These are phyloP conservation scores for Lordiphosa fenestrarum DNA, from an alignment of 2,888 invertebrate species.

Conservation along the genomic window DNA sequence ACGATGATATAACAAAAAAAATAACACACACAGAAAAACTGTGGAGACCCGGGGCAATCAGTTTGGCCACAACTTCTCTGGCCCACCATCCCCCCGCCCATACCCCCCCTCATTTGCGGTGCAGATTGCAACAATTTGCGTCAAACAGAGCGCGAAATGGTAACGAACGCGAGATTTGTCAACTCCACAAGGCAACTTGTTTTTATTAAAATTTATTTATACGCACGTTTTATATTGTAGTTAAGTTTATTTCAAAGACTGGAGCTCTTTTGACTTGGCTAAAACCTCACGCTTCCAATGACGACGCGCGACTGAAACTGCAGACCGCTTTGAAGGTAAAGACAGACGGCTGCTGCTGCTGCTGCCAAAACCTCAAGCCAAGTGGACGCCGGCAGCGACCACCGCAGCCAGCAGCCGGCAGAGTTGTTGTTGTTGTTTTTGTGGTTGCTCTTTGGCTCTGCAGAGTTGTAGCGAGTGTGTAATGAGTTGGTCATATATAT, in stretches of 20 bases:
- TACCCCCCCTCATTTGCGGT: conserved; percentile 5
- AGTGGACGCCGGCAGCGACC: conserved; percentile 18
- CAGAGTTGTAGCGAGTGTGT: conserved; percentile 21
- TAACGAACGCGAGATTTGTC: conserved; percentile 62
- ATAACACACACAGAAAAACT: conserved; percentile 2
- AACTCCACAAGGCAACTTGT: conserved; percentile 46
- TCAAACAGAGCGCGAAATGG: conserved; percentile 70
- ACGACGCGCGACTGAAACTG: conserved; percentile 74
- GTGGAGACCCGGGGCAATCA: no score
- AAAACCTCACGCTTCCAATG: conserved; percentile 66
- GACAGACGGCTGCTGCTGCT: conserved; percentile 16
- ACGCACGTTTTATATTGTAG: conserved; percentile 28
- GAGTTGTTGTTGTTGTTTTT: conserved; percentile 13
- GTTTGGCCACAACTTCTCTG: conserved; percentile 20
- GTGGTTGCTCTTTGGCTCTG: not conserved
- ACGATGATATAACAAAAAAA: conserved; percentile 53
- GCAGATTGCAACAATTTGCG: conserved; percentile 57
- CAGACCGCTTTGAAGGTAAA: conserved; percentile 54
- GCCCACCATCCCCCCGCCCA: not conserved
- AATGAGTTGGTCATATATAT: conserved; percentile 11
- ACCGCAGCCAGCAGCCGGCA: conserved; percentile 10
- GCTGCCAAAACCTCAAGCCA: conserved; percentile 26
- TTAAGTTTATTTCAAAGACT: not conserved
- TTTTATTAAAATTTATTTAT: conserved; percentile 23
- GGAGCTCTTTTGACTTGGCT: conserved; percentile 10